Conservation (phyloP, 2,888 invertebrate genomes). For the Lepas anatifera region DNA sequence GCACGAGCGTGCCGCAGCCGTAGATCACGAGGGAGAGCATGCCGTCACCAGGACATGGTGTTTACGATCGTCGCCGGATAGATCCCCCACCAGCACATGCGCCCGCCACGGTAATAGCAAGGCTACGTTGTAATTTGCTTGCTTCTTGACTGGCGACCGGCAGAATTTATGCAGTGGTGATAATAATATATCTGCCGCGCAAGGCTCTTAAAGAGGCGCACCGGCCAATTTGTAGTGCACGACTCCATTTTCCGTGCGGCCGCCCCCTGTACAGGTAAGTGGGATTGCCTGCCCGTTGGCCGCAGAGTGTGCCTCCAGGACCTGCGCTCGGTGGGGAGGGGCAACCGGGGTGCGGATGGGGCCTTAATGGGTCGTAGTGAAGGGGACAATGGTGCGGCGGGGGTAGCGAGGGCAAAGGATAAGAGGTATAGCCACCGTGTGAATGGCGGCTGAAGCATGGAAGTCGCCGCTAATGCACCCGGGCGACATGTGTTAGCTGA, state of each 20-base stretch:
- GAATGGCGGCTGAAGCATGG: neutral
- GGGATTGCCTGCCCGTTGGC: neutral
- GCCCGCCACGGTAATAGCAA: neutral
- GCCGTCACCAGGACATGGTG: neutral
- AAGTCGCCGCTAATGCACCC: neutral
- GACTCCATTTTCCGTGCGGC: neutral
- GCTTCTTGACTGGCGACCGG: neutral
- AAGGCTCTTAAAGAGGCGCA: neutral
- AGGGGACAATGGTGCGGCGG: neutral
- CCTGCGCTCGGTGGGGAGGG: neutral
- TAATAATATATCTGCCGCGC: conserved; percentile 1
- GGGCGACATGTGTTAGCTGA: neutral
- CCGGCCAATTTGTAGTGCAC: neutral
- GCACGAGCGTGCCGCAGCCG: neutral
- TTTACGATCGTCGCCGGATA: neutral
- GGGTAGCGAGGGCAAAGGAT: no score
- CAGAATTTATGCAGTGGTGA: neutral
- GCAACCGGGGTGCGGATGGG: neutral
- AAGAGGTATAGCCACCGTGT: neutral
- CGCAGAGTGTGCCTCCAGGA: neutral
- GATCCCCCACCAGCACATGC: no score
- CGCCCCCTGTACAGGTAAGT: neutral
- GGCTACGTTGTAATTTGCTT: neutral
- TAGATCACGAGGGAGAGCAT: neutral
- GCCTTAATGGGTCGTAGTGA: neutral